Conservation (phyloP, 2,797 vertebrate species). For the Parotocinclus haroldoi region DNA sequence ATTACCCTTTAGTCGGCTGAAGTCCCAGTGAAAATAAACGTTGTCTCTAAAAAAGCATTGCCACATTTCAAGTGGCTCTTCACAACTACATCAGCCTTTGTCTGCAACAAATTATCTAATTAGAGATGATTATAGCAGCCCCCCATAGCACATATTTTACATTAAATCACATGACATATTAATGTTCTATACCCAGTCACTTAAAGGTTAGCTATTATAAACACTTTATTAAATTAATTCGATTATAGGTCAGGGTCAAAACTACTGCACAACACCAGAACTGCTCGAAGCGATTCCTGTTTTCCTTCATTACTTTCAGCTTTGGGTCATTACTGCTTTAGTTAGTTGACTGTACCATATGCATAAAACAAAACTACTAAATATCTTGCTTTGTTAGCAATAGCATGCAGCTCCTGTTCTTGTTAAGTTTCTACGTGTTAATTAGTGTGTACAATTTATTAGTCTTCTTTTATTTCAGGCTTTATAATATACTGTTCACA, state of each 20-base stretch:
- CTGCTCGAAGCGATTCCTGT: too few relatives aligned
- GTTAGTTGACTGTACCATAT: too few relatives aligned
- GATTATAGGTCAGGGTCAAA: neutral
- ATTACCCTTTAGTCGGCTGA: conserved; percentile 11
- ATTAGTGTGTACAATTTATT: too few relatives aligned
- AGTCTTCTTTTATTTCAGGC: too few relatives aligned
- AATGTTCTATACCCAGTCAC: neutral
- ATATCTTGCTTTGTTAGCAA: too few relatives aligned
- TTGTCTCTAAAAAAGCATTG: conserved; percentile 1
- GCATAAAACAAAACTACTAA: too few relatives aligned
- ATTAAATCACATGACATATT: conserved; percentile 1
- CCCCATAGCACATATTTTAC: conserved; percentile 8
- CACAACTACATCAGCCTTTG: too few relatives aligned
- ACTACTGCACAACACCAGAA: neutral
- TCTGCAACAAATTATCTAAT: conserved; percentile 12
- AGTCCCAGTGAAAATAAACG: conserved; percentile 3
- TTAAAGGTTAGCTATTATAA: neutral
- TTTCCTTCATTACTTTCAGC: too few relatives aligned
- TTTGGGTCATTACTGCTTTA: too few relatives aligned
- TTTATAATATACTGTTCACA: too few relatives aligned
- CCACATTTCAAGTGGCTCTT: neutral
- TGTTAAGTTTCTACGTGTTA: too few relatives aligned
- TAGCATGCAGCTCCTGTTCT: too few relatives aligned
- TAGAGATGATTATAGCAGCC: conserved; percentile 5
- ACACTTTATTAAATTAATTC: neutral